Base-by-base conservation (phyloP, 2,113 vertebrate genomes). In the Varanus komodoensis region DNA sequence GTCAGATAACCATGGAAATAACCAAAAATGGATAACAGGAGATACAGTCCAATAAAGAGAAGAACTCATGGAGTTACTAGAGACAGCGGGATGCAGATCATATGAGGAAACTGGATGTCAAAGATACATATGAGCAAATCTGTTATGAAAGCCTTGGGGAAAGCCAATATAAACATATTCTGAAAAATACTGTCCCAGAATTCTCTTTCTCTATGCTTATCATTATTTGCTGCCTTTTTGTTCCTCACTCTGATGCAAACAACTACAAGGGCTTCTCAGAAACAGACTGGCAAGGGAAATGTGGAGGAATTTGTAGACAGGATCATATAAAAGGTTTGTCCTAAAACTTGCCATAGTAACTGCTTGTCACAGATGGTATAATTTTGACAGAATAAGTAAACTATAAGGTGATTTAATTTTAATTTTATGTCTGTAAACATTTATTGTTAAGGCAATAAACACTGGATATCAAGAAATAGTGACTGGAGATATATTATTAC, bases 121-220 rank as follows among this genome's bases (percentile, higher is more conserved):
- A 78, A 79, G 48, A 85, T 57, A 80, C 74, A 79, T 80, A 85
- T 79, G 82, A 89, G 67, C 74, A 89, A 79, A 89, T 89, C 61
- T 84, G 82, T 85, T 89, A 44, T 85, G 12, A 89, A 85, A 79
- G 44, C 71, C 48, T 67, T 52, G 32, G 82, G 57, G 52, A 89
- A 71, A 34, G 67, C 23, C 67, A 69, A 67, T 14, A 44, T 38
- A 78, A 67, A 88, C 74, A n/a, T 21, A 44, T n/a, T 67, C 71
- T 84, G 73, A 84, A 89, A 78, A 54, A 61, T n/a, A 14, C 52
- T 23, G 44, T 29, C 64, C 23, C 23, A 23, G 5, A 38, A 52
- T 38, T 57, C 74, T 52, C 75, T 85, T 32, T 85, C 85, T 50
- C 50, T 52, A 54, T 79, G 5, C 50, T 85, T 34, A 82, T 82